Conservation (phyloP, 2,888 invertebrate species). For the Megamerina dolium region DNA sequence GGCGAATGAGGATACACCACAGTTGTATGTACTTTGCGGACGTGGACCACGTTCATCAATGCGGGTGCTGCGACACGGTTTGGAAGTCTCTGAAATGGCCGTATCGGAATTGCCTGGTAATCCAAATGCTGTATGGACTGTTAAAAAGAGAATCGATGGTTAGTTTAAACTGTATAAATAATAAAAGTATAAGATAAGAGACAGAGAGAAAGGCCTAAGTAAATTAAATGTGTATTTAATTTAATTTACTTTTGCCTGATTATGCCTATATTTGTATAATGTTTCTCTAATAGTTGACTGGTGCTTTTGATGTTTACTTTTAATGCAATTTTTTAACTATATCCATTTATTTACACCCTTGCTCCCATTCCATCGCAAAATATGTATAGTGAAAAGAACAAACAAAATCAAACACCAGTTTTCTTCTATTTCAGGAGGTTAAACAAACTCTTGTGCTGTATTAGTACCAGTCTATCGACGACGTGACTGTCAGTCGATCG, state of each 20-base stretch:
- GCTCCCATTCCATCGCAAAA: too few relatives aligned
- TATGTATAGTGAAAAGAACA: constrained; percentile 49
- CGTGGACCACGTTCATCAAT: constrained; percentile 91
- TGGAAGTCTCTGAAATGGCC: constrained; percentile 99
- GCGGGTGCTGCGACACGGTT: constrained; percentile 88
- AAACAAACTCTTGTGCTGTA: constrained; percentile 28
- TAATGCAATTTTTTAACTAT: too few relatives aligned
- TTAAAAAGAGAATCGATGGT: constrained; percentile 94
- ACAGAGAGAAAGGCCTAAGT: constrained; percentile 19
- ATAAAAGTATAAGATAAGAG: background rate
- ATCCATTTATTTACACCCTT: too few relatives aligned
- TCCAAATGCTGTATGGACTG: constrained; percentile 99
- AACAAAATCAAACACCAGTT: constrained; percentile 82
- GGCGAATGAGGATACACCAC: constrained; percentile 98
- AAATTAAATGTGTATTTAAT: constrained; percentile 19
- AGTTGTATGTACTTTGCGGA: constrained; percentile 94
- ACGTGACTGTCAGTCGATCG: constrained; percentile 34
- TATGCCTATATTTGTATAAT: constrained; percentile 24
- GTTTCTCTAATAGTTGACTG: constrained; percentile 30
- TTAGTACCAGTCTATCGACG: constrained; percentile 17
- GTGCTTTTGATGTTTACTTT: constrained; percentile 35
- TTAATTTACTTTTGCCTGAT: constrained; percentile 17
- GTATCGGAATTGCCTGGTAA: constrained; percentile 99
- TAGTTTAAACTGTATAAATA: constrained; percentile 48
- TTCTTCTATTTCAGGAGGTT: constrained; percentile 75